These are phyloP conservation scores for Falco naumanni DNA, from an alignment of 2,797 vertebrate genomes.

Conservation along the genomic window DNA sequence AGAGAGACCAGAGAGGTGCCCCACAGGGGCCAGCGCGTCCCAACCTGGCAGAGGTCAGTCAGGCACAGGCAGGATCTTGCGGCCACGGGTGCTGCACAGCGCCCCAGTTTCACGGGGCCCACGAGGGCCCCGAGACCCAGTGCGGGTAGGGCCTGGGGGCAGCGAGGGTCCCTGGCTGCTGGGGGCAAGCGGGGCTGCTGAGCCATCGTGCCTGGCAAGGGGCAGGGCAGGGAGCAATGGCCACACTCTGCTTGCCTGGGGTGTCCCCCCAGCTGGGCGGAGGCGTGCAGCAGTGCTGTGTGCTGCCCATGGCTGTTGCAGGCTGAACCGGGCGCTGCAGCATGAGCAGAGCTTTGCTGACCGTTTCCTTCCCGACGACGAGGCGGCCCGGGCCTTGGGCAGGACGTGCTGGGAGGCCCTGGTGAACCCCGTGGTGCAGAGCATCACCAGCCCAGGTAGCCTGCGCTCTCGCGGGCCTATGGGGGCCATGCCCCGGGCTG, in stretches of 20 bases:
- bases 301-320: constrained; percentile 10
- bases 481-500: rapidly evolving
- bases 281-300: rapidly evolving
- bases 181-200: neutral
- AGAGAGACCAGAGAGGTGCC: neutral
- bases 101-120: rapidly evolving
- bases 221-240: neutral
- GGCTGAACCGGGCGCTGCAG: constrained; percentile 87
- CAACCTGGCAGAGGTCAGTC: neutral
- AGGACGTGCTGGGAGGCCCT: constrained; percentile 93
- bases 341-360: constrained; percentile 94
- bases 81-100: neutral
- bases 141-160: neutral
- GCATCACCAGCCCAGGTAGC: constrained; percentile 85
- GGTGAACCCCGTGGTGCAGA: constrained; percentile 88
- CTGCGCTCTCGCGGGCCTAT: rapidly evolving
- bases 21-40: rapidly evolving
- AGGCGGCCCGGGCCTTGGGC: constrained; percentile 88
- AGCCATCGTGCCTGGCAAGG: rapidly evolving
- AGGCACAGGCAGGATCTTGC: rapidly evolving
- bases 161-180: neutral
- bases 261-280: rapidly evolving
- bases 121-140: rapidly evolving
- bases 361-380: constrained; percentile 88
- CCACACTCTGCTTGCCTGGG: rapidly evolving